Conservation (phyloP, 2,797 vertebrate species). For the Notamacropus eugenii region DNA sequence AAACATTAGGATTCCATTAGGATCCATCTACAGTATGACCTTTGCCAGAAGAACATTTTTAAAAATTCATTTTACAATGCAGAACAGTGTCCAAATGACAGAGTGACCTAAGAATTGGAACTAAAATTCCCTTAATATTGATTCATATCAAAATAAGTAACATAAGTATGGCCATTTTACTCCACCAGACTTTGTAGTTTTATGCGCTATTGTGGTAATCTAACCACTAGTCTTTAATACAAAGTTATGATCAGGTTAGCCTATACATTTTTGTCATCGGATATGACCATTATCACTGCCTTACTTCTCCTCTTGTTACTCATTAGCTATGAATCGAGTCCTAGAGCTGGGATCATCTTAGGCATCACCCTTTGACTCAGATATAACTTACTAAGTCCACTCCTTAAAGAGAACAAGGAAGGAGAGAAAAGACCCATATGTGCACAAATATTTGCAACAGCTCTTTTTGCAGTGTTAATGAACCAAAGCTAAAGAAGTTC, state of each 20-base stretch:
- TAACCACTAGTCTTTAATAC: neutral
- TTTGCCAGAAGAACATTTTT: neutral
- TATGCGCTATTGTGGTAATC: neutral
- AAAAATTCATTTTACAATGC: neutral
- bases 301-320: neutral
- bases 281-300: neutral
- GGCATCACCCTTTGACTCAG: neutral
- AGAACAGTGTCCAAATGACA: neutral
- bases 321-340: neutral
- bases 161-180: neutral
- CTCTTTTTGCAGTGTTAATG: neutral
- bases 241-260: neutral
- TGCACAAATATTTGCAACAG: neutral
- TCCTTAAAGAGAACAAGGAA: neutral
- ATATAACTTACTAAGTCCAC: neutral
- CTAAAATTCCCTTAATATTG: neutral
- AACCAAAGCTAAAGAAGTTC: neutral
- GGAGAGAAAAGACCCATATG: neutral
- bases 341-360: neutral
- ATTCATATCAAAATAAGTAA: neutral
- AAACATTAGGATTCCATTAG: neutral
- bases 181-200: neutral
- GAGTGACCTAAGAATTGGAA: neutral
- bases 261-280: neutral
- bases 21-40: neutral